Conservation (phyloP, 2,113 vertebrate genomes). For the Perccottus glenii region DNA sequence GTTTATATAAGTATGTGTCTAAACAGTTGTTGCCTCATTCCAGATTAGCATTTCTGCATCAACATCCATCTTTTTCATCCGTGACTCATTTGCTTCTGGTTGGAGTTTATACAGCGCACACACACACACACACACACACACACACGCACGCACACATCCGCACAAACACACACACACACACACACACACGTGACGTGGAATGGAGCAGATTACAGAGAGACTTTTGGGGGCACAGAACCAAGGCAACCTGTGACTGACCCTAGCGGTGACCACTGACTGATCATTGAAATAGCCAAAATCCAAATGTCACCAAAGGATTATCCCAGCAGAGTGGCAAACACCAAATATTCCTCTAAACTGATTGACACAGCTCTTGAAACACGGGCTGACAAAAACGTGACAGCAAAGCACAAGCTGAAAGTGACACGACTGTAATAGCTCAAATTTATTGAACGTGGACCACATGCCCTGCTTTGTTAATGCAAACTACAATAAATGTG, state of each 20-base stretch:
- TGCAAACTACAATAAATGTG: too few species aligned
- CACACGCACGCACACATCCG: constrained; percentile 8
- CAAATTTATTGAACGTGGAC: background rate
- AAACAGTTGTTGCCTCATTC: constrained; percentile 45
- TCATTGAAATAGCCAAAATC: constrained; percentile 40
- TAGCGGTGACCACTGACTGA: constrained; percentile 27
- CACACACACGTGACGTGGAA: background rate
- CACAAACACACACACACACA: background rate
- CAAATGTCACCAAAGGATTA: constrained; percentile 53
- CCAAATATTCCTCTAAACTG: constrained; percentile 20
- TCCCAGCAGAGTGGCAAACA: constrained; percentile 28
- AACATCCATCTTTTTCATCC: constrained; percentile 21
- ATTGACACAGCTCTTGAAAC: constrained; percentile 20
- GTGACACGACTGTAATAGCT: background rate
- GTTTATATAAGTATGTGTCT: constrained; percentile 35
- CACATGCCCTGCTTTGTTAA: too few species aligned
- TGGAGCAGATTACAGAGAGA: constrained; percentile 25
- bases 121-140: constrained; percentile 14
- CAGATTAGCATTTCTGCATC: constrained; percentile 32
- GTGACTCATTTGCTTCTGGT: constrained; percentile 43
- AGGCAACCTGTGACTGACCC: constrained; percentile 33
- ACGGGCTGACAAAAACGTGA: constrained; percentile 12
- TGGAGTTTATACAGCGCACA: constrained; percentile 28
- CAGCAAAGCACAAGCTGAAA: constrained; percentile 2
- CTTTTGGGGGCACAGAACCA: constrained; percentile 6